A percentile compares a stretch with the other conserved stretches of the same genome.
These are phyloP conservation scores for Drosophila mauritiana DNA, from an alignment of 1,140 invertebrate genomes.

Conservation along the genomic window DNA sequence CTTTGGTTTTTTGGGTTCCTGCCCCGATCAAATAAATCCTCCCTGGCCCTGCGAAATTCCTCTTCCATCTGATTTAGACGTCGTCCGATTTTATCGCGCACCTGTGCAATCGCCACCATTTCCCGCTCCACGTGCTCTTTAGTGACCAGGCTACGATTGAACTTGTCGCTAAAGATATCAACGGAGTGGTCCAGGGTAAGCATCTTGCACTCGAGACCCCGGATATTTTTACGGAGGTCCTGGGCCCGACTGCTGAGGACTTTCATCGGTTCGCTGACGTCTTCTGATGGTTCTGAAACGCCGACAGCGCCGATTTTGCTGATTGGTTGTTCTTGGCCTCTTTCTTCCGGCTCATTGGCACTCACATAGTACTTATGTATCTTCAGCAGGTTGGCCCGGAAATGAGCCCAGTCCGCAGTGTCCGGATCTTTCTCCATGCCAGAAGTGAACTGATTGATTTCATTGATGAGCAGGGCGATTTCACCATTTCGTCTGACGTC, in stretches of 20 bases:
- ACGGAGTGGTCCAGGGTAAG: slow-evolving; percentile 13
- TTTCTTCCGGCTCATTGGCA: neutral
- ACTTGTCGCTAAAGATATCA: slow-evolving; percentile 25
- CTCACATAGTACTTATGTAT: slow-evolving; percentile 39
- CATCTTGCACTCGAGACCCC: slow-evolving; percentile 29
- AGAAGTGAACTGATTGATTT: slow-evolving; percentile 40
- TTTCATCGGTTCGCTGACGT: neutral
- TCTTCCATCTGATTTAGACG: slow-evolving; percentile 39
- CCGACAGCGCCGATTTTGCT: too few relatives aligned
- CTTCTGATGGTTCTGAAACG: neutral
- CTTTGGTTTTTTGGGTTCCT: neutral
- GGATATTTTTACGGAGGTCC: neutral
- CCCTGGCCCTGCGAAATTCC: slow-evolving; percentile 14
- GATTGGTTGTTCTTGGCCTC: too few relatives aligned
- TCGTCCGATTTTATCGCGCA: slow-evolving; percentile 36
- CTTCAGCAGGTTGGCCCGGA: slow-evolving; percentile 40
- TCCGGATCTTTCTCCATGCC: slow-evolving; percentile 21
- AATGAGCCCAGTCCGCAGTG: slow-evolving; percentile 35
- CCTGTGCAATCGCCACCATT: slow-evolving; percentile 12
- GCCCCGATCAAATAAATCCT: neutral
- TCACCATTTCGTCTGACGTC: neutral
- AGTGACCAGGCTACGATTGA: slow-evolving; percentile 2
- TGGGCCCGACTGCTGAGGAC: neutral
- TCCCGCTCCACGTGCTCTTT: slow-evolving; percentile 35
- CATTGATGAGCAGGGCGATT: slow-evolving; percentile 12